These are phyloP conservation scores for Masticophis lateralis DNA, from an alignment of 2,797 vertebrate genomes.

Conservation along the genomic window DNA sequence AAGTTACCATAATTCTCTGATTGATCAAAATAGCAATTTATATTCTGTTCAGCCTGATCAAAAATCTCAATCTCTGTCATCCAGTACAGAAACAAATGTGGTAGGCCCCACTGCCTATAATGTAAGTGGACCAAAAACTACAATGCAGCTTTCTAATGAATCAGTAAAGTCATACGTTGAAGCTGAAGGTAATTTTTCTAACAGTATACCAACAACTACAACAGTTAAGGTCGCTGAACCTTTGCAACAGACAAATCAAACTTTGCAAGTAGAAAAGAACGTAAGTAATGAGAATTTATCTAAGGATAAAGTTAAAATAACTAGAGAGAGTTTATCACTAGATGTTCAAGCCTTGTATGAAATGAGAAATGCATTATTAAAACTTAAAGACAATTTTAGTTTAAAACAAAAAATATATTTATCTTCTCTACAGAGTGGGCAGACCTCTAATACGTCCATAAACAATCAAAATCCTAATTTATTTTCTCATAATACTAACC, in stretches of 20 bases:
- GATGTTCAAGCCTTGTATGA: conserved; percentile 58
- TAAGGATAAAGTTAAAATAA: neutral
- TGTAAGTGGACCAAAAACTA: conserved; percentile 32
- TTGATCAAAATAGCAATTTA: conserved; percentile 43
- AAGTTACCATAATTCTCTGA: conserved; percentile 28
- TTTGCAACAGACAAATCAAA: conserved; percentile 40
- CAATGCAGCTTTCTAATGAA: conserved; percentile 43
- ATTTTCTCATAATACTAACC: conserved; percentile 22
- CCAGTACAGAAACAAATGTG: conserved; percentile 28
- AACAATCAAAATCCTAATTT: neutral
- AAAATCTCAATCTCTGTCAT: conserved; percentile 24
- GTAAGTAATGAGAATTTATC: conserved; percentile 1
- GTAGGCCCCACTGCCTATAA: conserved; percentile 30
- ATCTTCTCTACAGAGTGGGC: conserved; percentile 38
- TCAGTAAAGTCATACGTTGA: conserved; percentile 10
- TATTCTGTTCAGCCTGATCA: conserved; percentile 53
- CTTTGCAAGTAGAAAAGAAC: conserved; percentile 45
- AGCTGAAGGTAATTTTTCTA: conserved; percentile 34
- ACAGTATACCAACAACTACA: conserved; percentile 45
- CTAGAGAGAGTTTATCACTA: conserved; percentile 55
- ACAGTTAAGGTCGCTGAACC: conserved; percentile 2
- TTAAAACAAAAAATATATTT: conserved; percentile 55
- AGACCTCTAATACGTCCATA: neutral
- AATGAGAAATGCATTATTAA: conserved; percentile 58
- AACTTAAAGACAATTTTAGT: conserved; percentile 61